Percentiles rank a stretch among this genome's conserved stretches.
Evolutionary conservation across 2,888 invertebrate species (phyloP).

Genomic region (Acheta domesticus): DNA sequence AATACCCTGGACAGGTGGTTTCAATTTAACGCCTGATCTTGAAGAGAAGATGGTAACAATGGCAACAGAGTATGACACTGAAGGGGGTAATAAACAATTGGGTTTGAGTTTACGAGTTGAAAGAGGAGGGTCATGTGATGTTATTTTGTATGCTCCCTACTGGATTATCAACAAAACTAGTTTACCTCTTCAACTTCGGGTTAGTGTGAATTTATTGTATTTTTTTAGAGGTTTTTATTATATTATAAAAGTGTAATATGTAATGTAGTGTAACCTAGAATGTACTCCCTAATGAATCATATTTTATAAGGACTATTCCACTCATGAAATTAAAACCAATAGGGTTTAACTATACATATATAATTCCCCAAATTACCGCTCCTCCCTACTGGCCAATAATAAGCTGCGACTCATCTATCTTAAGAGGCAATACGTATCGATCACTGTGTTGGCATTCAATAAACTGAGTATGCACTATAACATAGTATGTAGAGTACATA

Average conservation of each 20-base stretch:
- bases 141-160: constrained; percentile 73
- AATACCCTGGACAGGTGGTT: constrained; percentile 65
- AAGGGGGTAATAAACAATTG: constrained; percentile 62
- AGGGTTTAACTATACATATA: no score
- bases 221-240: not conserved
- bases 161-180: constrained; percentile 90
- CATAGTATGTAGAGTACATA: no score
- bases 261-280: not conserved
- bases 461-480: no score
- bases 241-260: constrained; percentile 18
- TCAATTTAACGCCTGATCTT: constrained; percentile 60
- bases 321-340: no score
- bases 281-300: not conserved
- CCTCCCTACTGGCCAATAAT: no score
- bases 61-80: constrained; percentile 64
- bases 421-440: no score
- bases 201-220: constrained; percentile 44
- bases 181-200: constrained; percentile 75
- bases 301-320: no score
- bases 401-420: no score
- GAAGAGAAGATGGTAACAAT: constrained; percentile 58
- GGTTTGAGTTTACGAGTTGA: constrained; percentile 65
- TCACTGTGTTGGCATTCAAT: no score
- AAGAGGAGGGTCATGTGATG: constrained; percentile 59
- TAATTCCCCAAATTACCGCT: no score